Conservation (phyloP, 2,888 invertebrate species). For the Phorcus lineatus region DNA sequence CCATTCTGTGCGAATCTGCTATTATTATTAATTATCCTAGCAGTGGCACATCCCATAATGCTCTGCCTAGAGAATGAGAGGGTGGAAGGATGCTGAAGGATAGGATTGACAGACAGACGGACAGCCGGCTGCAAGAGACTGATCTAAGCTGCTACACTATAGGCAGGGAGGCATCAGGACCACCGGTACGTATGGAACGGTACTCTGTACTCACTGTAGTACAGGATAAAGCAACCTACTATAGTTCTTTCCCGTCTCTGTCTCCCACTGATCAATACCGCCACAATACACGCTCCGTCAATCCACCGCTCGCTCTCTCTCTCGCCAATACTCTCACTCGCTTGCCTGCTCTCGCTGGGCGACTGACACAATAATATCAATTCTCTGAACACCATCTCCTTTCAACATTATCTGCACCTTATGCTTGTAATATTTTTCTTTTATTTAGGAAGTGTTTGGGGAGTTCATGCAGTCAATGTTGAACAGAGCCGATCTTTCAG, state of each 20-base stretch:
- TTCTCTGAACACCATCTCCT: background rate
- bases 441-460: background rate
- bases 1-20: conserved; percentile 11
- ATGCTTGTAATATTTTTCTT: background rate
- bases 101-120: too few relatives aligned
- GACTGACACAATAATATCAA: background rate
- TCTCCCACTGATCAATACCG: background rate
- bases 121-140: too few relatives aligned
- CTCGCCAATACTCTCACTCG: background rate
- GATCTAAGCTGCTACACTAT: too few relatives aligned
- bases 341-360: background rate
- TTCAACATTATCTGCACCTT: background rate
- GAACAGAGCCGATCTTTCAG: too few relatives aligned
- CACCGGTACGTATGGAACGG: too few relatives aligned
- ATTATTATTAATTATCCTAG: conserved; percentile 24
- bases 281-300: background rate
- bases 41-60: conserved; percentile 21
- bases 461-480: too few relatives aligned
- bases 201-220: too few relatives aligned
- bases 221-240: background rate
- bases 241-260: conserved; percentile 4
- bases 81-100: background rate
- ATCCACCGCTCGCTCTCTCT: too few relatives aligned
- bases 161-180: too few relatives aligned
- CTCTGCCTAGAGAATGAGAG: background rate